A percentile compares a stretch with the other conserved stretches of the same genome.
Conservation (phyloP, 2,888 invertebrate species). For the Drosophila meridionalis region DNA sequence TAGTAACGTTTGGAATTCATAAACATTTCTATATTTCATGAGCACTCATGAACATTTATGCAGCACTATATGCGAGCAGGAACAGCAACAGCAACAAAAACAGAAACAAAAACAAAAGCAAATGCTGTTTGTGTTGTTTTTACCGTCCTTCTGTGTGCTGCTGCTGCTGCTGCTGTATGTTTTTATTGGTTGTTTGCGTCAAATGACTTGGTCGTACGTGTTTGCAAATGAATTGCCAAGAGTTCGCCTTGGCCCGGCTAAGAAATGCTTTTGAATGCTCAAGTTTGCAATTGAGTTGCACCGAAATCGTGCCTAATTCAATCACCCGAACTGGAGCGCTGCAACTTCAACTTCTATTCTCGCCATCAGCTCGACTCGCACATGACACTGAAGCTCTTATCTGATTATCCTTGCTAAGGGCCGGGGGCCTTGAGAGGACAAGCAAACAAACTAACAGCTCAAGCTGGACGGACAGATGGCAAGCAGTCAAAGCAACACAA, state of each 20-base stretch:
- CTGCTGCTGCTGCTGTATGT: constrained; percentile 17
- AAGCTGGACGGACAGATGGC: constrained; percentile 55
- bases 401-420: constrained; percentile 69
- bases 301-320: constrained; percentile 26
- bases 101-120: constrained; percentile 49
- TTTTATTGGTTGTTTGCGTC: constrained; percentile 53
- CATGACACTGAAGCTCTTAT: constrained; percentile 75
- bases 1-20: constrained; percentile 64
- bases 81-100: constrained; percentile 40
- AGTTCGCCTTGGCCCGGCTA: constrained; percentile 40
- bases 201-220: constrained; percentile 16
- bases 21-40: constrained; percentile 72
- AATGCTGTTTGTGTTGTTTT: constrained; percentile 21
- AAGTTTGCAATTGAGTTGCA: constrained; percentile 22
- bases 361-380: constrained; percentile 72
- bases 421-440: constrained; percentile 49
- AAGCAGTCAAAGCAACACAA: constrained; percentile 53
- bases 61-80: constrained; percentile 15
- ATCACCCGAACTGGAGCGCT: constrained; percentile 27
- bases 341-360: constrained; percentile 47
- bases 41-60: constrained; percentile 62
- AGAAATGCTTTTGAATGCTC: not conserved
- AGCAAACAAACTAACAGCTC: constrained; percentile 41
- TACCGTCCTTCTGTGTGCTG: constrained; percentile 6
- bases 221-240: constrained; percentile 59